Evolutionary conservation across 2,888 invertebrate species (phyloP).

Genomic region (Eudemis profundana): DNA sequence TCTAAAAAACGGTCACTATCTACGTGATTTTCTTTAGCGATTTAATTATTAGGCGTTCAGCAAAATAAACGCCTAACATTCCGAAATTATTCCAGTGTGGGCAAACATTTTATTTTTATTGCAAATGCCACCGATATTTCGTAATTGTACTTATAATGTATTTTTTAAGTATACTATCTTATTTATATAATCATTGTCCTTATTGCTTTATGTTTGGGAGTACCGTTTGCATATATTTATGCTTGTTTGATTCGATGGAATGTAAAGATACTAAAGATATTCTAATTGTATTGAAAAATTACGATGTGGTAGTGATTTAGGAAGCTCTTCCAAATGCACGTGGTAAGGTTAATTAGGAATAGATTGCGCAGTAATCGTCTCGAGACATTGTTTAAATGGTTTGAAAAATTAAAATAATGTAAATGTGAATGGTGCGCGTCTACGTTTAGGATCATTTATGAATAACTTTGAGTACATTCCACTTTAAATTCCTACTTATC

Average conservation of each 20-base stretch:
- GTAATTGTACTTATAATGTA: slow-evolving; percentile 54
- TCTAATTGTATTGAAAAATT: slow-evolving; percentile 61
- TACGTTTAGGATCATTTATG: slow-evolving; percentile 34
- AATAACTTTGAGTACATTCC: slow-evolving; percentile 40
- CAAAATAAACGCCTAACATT: slow-evolving; percentile 64
- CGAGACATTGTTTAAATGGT: slow-evolving; percentile 54
- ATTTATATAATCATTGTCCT: slow-evolving; percentile 46
- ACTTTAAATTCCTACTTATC: slow-evolving; percentile 18
- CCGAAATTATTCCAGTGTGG: slow-evolving; percentile 62
- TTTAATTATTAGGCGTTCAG: slow-evolving; percentile 18
- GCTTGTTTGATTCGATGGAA: slow-evolving; percentile 61
- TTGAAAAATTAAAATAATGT: slow-evolving; percentile 20
- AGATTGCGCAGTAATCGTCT: slow-evolving; percentile 50
- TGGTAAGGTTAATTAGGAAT: slow-evolving; percentile 58
- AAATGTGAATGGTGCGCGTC: slow-evolving; percentile 34
- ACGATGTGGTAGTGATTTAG: slow-evolving; percentile 72
- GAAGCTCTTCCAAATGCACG: slow-evolving; percentile 71
- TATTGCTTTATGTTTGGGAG: slow-evolving; percentile 55
- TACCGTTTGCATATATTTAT: slow-evolving; percentile 69
- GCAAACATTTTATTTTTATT: slow-evolving; percentile 53
- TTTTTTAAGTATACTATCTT: slow-evolving; percentile 39
- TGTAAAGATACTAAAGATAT: slow-evolving; percentile 59
- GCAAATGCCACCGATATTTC: slow-evolving; percentile 66
- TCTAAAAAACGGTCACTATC: background rate
- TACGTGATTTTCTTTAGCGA: background rate